Evolutionary conservation across 2,113 vertebrate genomes (phyloP).

Genomic region (Aptenodytes patagonicus): DNA sequence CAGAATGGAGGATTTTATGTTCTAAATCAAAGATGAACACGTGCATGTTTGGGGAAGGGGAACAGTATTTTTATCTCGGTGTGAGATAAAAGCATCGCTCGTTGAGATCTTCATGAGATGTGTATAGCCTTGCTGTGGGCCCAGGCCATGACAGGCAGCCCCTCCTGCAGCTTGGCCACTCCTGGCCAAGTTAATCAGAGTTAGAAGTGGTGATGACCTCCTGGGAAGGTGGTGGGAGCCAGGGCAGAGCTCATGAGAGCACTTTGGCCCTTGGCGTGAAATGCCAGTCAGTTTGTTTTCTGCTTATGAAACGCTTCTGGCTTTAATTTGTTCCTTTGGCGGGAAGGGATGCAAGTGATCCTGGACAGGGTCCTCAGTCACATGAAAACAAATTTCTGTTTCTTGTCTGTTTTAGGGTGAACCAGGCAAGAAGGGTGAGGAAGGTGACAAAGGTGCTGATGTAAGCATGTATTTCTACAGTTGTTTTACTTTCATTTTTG

Average conservation of each 20-base stretch:
- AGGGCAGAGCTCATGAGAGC: background rate
- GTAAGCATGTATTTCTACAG: conserved; percentile 55
- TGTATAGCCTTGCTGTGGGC: background rate
- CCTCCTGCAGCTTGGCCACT: background rate
- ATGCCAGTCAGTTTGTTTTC: background rate
- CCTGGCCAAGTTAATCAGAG: background rate
- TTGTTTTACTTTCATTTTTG: background rate
- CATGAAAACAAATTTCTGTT: background rate
- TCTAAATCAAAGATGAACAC: background rate
- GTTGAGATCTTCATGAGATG: background rate
- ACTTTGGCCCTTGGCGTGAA: background rate
- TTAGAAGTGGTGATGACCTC: background rate
- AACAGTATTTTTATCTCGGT: background rate
- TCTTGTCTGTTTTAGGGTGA: conserved; percentile 76
- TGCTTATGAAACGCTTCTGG: background rate
- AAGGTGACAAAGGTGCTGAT: conserved; percentile 77
- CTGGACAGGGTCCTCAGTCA: background rate
- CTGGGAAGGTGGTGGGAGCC: background rate
- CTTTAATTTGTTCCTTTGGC: background rate
- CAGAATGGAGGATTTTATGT: background rate
- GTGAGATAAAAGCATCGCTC: background rate
- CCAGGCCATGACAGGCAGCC: background rate
- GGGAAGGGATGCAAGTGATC: background rate
- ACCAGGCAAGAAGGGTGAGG: conserved; percentile 82
- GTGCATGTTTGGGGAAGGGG: background rate